Percentiles rank a stretch among this genome's conserved stretches.
These are phyloP conservation scores for Petrolisthes manimaculis DNA, from an alignment of 2,888 invertebrate genomes.

Conservation along the genomic window DNA sequence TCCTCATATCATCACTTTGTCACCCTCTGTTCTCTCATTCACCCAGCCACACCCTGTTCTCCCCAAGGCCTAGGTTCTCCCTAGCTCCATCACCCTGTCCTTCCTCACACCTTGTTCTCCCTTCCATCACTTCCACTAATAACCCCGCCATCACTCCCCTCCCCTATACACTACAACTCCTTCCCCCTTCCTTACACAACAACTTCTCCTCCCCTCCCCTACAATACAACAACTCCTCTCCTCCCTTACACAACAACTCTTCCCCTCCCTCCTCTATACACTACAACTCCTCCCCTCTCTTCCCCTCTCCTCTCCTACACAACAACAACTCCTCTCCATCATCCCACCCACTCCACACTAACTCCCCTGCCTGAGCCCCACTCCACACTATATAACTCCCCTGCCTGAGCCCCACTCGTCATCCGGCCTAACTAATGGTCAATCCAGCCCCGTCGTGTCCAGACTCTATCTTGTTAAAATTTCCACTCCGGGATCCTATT, in stretches of 20 bases:
- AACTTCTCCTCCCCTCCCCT: neutral
- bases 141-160: neutral
- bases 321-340: neutral
- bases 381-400: neutral
- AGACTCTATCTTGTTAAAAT: slow-evolving; percentile 59
- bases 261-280: neutral
- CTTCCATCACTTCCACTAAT: neutral
- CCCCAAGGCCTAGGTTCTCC: neutral
- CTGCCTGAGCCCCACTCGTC: slow-evolving; percentile 35
- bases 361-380: too few relatives aligned
- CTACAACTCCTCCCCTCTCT: neutral
- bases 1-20: neutral
- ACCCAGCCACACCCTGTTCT: too few relatives aligned
- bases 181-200: neutral
- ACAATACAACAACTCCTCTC: neutral
- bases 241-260: neutral
- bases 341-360: slow-evolving; percentile 23
- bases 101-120: neutral
- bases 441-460: slow-evolving; percentile 55
- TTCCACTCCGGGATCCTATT: slow-evolving; percentile 59
- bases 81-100: neutral
- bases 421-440: slow-evolving; percentile 56
- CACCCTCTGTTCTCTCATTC: neutral
- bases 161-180: neutral
- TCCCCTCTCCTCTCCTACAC: neutral